Evolutionary conservation across 2,888 invertebrate genomes (phyloP).

Genomic region (Lithophane socia): DNA sequence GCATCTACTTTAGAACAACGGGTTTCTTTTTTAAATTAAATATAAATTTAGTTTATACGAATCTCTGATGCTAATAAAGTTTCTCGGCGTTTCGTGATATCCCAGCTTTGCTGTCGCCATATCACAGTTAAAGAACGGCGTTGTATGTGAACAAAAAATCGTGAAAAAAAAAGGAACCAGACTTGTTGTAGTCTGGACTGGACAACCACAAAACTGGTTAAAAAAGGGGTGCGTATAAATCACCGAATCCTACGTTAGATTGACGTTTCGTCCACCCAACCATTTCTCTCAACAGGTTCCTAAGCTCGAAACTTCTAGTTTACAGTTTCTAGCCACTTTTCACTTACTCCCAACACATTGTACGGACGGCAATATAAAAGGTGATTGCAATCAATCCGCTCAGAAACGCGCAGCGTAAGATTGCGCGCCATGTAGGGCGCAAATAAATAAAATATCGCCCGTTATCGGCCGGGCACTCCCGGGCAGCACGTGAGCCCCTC

Average conservation of each 20-base stretch:
- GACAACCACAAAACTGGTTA: too few relatives aligned
- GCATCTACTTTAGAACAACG: constrained; percentile 4
- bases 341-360: constrained; percentile 12
- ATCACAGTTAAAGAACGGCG: background rate
- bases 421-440: constrained; percentile 53
- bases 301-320: background rate
- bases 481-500: constrained; percentile 41
- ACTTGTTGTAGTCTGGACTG: too few relatives aligned
- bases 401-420: constrained; percentile 47
- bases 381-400: constrained; percentile 45
- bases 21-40: too few relatives aligned
- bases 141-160: background rate
- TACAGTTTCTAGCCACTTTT: constrained; percentile 12
- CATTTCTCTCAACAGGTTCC: background rate
- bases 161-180: too few relatives aligned
- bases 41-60: background rate
- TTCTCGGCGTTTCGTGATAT: background rate
- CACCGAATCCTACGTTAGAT: background rate
- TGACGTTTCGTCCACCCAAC: background rate
- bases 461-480: constrained; percentile 17
- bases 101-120: background rate
- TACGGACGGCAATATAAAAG: constrained; percentile 37
- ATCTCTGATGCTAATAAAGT: background rate
- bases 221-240: background rate
- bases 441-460: constrained; percentile 58